Evolutionary conservation across 2,797 vertebrate genomes (phyloP), one percentile per base, ranked within the genome.

Genomic region (Myioborus melanocephalus): DNA sequence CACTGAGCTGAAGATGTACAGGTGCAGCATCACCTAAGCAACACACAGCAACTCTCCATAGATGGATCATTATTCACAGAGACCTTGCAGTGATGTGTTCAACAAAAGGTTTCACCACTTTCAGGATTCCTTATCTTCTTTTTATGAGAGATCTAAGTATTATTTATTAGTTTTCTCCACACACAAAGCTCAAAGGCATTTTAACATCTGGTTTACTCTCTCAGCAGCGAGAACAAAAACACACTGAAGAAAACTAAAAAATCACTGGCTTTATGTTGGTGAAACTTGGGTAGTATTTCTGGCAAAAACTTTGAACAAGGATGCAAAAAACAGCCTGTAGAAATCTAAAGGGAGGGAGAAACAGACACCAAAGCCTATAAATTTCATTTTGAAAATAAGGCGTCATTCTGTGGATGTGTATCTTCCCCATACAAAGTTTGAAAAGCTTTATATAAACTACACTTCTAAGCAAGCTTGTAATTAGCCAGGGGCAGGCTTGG

Each of bases 371-470:
- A 93, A 92, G 79, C 61, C 72, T 80, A 35, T 60, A 91, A 53
- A 80, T 73, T 86, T 90, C 39, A 61, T 78, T 87, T 91, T 80
- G 89, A 87, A 93, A 92, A 92, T 32, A 87, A 83, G 69, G 73
- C 21, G 11, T 91, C 82, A 52, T 90, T 94, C 91, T 41, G 69
- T 94, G 93, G 92, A 93, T 89, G 89, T 89, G 5, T 68, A 87
- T 94, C 95, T 92, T 92, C 64, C 83, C 32, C 60, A 81, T 26
- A 60, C 15, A 59, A 78, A 85, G 46, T 88, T 90, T 73, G 44
- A 89, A 91, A 94, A 93, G 93, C 55, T 91, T 91, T 95, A 89
- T 69, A 95, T 92, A 94, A 96, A 90, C 91, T 95, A 63, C 28
- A 93, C 55, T 91, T 82, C 91, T 90, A 93, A 94, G 94, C 61